These are phyloP conservation scores for Spheniscus mendiculus DNA, from an alignment of 2,113 vertebrate genomes.

Conservation along the genomic window DNA sequence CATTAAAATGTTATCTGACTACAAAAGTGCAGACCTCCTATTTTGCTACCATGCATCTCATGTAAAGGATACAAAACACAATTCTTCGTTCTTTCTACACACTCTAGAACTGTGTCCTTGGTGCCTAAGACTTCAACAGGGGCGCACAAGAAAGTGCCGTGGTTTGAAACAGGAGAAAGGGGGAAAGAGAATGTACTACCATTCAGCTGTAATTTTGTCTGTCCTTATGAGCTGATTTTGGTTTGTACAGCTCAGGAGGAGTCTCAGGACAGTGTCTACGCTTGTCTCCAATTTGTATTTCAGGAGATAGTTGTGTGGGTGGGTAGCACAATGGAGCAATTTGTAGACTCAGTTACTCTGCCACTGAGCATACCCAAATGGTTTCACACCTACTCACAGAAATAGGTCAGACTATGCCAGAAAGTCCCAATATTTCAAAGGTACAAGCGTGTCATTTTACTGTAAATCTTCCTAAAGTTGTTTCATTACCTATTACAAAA, in stretches of 20 bases:
- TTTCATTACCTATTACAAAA: not conserved
- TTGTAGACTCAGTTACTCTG: not conserved
- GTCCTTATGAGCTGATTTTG: not conserved
- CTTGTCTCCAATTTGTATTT: not conserved
- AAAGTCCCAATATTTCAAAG: not conserved
- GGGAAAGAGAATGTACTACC: not conserved
- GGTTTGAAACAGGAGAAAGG: not conserved
- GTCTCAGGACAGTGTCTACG: not conserved
- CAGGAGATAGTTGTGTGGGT: not conserved
- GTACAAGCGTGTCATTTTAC: not conserved
- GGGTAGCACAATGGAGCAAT: fast-evolving
- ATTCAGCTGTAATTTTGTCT: not conserved
- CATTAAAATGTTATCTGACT: not conserved
- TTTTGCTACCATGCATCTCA: not conserved
- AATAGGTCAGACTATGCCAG: not conserved
- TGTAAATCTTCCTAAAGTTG: not conserved
- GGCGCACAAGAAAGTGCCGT: fast-evolving
- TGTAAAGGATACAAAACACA: not conserved
- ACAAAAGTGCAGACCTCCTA: not conserved
- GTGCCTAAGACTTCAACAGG: not conserved
- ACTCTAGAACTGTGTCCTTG: not conserved
- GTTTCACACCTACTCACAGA: not conserved
- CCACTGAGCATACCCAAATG: not conserved
- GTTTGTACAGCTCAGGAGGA: not conserved
- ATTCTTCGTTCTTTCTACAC: not conserved